Evolutionary conservation across 2,888 invertebrate genomes (phyloP).

Genomic region (Eudasyphora cyanicolor): DNA sequence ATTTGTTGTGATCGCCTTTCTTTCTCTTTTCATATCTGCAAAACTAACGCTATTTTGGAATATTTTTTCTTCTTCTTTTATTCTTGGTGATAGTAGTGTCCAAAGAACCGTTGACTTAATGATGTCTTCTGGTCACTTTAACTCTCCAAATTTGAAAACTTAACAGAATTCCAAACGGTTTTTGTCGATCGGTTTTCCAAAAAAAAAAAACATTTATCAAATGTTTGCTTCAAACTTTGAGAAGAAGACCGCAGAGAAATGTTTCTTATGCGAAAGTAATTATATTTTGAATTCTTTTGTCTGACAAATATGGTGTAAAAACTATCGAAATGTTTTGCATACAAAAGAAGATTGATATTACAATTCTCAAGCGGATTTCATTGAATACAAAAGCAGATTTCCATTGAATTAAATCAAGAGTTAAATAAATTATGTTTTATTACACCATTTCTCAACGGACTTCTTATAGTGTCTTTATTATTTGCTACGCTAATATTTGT

Average conservation of each 20-base stretch:
- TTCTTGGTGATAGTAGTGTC: not conserved
- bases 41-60: slow-evolving; percentile 46
- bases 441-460: no score
- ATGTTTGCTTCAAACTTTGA: not conserved
- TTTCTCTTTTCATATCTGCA: not conserved
- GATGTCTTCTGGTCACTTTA: slow-evolving; percentile 8
- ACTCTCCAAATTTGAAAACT: not conserved
- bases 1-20: not conserved
- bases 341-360: no score
- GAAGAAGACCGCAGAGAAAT: not conserved
- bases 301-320: no score
- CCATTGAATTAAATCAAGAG: no score
- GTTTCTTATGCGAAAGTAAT: no score
- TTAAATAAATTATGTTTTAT: no score
- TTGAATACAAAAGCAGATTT: not conserved
- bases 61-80: not conserved
- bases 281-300: no score
- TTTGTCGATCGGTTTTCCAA: not conserved
- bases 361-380: not conserved
- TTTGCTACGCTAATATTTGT: no score
- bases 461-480: no score
- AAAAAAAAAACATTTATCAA: slow-evolving; percentile 17
- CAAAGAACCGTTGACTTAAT: slow-evolving; percentile 51
- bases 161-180: slow-evolving; percentile 24
- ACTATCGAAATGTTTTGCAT: no score